Evolutionary conservation across 2,113 vertebrate species (phyloP), one percentile per base, ranked within the genome.

Genomic region (Hiodon alosoides): DNA sequence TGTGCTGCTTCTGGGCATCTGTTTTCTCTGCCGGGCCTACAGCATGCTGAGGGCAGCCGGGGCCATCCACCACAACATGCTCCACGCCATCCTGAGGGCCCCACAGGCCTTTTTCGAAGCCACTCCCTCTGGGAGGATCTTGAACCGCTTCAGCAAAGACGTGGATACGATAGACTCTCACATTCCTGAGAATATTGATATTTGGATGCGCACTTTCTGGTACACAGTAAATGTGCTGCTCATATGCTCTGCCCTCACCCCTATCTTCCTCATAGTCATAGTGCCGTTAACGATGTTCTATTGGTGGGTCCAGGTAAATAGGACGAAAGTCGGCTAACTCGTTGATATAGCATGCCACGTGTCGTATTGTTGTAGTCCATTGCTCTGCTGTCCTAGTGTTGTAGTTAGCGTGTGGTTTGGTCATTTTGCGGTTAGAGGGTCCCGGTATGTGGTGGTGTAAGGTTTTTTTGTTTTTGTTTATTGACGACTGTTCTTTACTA

Each of bases 281-380:
- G 90, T 84, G 79, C 91, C 91, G 69, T 90, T 92, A 90, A 89
- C 84, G 89, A 71, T 90, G 87, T 86, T 92, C 92, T 93, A 90
- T 91, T 92, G 91, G 90, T 91, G 90, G 88, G 91, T 92, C 85
- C 92, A 93, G 91, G 90, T 93, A 93, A 93, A 91, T 91, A 87
- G 87, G 87, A 87, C 31, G 80, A 74, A 55, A 85, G 82, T 86
- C 84, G 85, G 86, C 85, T 87, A 84, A 90, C 87, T 89, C 82
- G 87, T 87, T 85, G 85, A 86, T 86, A 84, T 82, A 79, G 85
- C 86, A 86, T 87, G 89, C 81, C 89, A 83, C 78, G 67, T 87
- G 83, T 76, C 77, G 58, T 72, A 76, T 73, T 83, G 84, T 73
- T 79, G 68, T 72, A 58, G 77, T 60, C 82, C 61, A 74, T 80